These are phyloP conservation scores for Tinamus major DNA, from an alignment of 2,797 vertebrate species.

Conservation along the genomic window DNA sequence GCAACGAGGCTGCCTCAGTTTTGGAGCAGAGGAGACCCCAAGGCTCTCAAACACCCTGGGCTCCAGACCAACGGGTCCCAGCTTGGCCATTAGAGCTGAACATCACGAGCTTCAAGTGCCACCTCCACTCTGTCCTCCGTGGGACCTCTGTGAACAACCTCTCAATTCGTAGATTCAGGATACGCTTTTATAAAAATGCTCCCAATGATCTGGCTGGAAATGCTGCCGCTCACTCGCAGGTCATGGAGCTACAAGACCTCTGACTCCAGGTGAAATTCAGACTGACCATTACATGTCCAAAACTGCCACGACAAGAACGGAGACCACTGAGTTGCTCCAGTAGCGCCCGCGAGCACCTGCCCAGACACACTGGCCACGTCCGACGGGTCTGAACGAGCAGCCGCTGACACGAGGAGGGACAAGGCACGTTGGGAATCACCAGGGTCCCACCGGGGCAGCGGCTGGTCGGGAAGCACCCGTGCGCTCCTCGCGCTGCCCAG, in stretches of 20 bases:
- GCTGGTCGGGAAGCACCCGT: neutral
- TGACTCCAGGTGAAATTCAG: neutral
- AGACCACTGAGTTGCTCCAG: neutral
- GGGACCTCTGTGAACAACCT: neutral
- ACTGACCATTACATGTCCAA: neutral
- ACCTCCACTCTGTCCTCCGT: neutral
- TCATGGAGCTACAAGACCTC: neutral
- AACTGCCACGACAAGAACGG: neutral
- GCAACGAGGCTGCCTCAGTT: neutral
- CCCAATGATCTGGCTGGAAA: neutral
- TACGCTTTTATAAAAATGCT: neutral
- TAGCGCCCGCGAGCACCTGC: neutral
- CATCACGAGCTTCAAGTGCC: neutral
- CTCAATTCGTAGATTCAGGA: neutral
- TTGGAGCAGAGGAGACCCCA: neutral
- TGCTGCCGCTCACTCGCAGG: neutral
- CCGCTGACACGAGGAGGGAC: rapidly evolving
- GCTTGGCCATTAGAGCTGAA: neutral
- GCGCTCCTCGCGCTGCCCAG: neutral
- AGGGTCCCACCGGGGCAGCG: rapidly evolving
- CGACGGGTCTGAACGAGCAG: neutral
- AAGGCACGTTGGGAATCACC: neutral
- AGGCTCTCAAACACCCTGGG: neutral
- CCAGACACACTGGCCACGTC: neutral
- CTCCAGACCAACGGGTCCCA: neutral